Evolutionary conservation across 2,888 invertebrate genomes (phyloP).

Genomic region (Cordilura impudica): DNA sequence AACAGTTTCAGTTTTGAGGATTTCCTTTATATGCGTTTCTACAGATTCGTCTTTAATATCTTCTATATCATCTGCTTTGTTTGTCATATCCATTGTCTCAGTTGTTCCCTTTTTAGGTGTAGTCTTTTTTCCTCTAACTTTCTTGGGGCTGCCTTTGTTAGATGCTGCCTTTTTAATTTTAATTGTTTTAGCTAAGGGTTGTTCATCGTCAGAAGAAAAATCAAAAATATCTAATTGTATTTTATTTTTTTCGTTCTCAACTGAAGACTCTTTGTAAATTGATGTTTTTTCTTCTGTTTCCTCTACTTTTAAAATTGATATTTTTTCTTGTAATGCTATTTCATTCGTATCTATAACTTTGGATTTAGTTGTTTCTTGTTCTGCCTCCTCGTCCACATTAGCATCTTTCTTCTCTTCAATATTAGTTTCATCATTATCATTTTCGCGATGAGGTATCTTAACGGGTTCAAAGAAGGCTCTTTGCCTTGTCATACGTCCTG

Average conservation of each 20-base stretch:
- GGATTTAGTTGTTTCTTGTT: constrained; percentile 9
- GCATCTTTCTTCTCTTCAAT: constrained; percentile 18
- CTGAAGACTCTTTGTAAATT: neutral
- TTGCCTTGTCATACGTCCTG: constrained; percentile 76
- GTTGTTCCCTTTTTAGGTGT: constrained; percentile 26
- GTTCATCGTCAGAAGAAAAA: constrained; percentile 80
- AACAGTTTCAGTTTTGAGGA: neutral
- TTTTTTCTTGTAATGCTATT: constrained; percentile 3
- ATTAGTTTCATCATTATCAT: neutral
- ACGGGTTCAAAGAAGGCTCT: constrained; percentile 77
- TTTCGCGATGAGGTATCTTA: constrained; percentile 70
- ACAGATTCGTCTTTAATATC: constrained; percentile 10
- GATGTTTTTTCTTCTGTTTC: constrained; percentile 1
- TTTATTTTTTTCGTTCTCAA: constrained; percentile 62
- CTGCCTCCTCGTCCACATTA: neutral
- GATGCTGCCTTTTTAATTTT: constrained; percentile 71
- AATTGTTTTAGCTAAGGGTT: constrained; percentile 78
- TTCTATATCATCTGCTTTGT: constrained; percentile 51
- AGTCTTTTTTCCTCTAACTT: constrained; percentile 58
- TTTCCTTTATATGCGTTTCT: constrained; percentile 36
- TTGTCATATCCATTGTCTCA: constrained; percentile 19
- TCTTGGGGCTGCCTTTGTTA: constrained; percentile 54
- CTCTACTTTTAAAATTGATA: neutral
- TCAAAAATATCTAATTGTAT: constrained; percentile 73
- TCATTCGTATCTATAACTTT: neutral